Evolutionary conservation across 1,140 invertebrate genomes (phyloP).

Genomic region (Drosophila tropicalis): DNA sequence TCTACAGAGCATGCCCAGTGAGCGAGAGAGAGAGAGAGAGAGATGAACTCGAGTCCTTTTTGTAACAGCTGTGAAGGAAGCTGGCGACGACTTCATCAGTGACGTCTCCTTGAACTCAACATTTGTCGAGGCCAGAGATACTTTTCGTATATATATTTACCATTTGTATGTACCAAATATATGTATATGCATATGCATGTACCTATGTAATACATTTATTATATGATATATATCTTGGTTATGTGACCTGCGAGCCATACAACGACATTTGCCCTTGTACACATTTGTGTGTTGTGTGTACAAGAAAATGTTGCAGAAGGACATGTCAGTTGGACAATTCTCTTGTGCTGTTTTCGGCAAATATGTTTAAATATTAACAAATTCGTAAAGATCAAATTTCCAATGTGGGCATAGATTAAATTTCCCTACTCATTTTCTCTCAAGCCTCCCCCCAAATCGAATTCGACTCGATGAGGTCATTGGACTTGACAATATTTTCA

Average conservation of each 20-base stretch:
- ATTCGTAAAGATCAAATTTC: conserved; percentile 40
- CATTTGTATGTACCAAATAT: background rate
- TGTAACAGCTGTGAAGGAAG: conserved; percentile 67
- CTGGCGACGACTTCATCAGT: conserved; percentile 55
- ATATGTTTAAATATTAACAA: conserved; percentile 52
- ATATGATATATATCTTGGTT: conserved; percentile 6
- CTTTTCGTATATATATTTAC: conserved; percentile 14
- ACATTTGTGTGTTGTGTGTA: background rate
- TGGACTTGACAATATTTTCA: conserved; percentile 3
- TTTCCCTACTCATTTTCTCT: background rate
- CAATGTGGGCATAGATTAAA: conserved; percentile 19
- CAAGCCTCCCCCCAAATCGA: background rate
- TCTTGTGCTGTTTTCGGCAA: background rate
- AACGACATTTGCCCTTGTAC: background rate
- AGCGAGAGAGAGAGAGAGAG: conserved; percentile 10
- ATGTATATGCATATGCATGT: conserved; percentile 13
- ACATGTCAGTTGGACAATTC: conserved; percentile 28
- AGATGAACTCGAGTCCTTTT: conserved; percentile 51
- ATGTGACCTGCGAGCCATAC: conserved; percentile 1
- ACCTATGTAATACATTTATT: conserved; percentile 9
- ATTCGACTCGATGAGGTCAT: background rate
- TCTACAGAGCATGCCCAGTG: conserved; percentile 15
- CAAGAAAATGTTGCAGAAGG: conserved; percentile 47
- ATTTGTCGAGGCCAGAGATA: conserved; percentile 63
- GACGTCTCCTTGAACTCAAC: conserved; percentile 81